Evolutionary conservation across 92 coral and sea anemone species (phyloP).

Genomic region (Palythoa grandis): DNA sequence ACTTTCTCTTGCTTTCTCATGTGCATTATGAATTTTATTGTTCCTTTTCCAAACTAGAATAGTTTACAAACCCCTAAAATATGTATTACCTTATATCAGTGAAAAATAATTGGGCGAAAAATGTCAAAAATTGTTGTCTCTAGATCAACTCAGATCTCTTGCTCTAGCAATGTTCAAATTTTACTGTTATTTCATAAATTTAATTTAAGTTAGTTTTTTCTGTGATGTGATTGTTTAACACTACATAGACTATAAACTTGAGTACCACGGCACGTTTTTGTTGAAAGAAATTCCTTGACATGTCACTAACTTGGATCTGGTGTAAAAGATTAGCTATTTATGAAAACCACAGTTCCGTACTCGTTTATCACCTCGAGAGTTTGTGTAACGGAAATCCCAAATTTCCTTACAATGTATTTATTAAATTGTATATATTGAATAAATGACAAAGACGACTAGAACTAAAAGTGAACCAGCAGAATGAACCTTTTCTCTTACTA

Average conservation of each 20-base stretch:
- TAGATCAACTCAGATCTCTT: not conserved
- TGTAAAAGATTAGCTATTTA: not conserved
- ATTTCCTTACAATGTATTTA: conserved; percentile 10
- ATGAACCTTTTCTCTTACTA: too few species aligned
- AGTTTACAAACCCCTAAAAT: not conserved
- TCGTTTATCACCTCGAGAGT: conserved; percentile 31
- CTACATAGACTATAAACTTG: not conserved
- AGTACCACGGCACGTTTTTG: not conserved
- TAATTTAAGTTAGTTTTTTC: not conserved
- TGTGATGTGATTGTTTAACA: not conserved
- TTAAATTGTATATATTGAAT: not conserved
- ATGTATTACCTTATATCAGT: not conserved
- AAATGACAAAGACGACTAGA: conserved; percentile 4
- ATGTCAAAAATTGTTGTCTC: not conserved
- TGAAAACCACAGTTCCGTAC: conserved; percentile 35
- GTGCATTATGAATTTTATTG: not conserved
- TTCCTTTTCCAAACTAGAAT: not conserved
- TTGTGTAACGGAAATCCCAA: conserved; percentile 39
- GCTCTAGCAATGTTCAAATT: not conserved
- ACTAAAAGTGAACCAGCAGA: not conserved
- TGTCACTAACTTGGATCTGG: not conserved
- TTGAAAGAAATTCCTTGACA: conserved; percentile 17
- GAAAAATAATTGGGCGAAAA: not conserved
- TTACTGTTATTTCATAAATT: too few species aligned
- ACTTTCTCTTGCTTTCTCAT: conserved; percentile 22